Evolutionary conservation across 2,888 invertebrate species (phyloP).

Genomic region (Agrypnus murinus): DNA sequence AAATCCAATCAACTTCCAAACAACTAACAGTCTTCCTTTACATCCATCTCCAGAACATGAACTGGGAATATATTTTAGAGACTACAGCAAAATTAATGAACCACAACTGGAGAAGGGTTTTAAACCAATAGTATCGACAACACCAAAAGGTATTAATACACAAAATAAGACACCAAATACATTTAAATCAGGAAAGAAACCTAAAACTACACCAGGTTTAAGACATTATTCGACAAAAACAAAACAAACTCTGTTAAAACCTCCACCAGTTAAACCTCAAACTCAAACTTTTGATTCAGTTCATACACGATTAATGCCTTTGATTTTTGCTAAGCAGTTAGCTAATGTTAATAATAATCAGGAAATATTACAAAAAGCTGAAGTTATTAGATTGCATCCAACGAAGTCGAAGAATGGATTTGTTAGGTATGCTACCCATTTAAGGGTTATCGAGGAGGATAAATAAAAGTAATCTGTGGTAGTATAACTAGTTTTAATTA

Average conservation of each 20-base stretch:
- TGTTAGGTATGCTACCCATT: constrained; percentile 59
- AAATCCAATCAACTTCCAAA: not conserved
- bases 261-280: not conserved
- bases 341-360: constrained; percentile 21
- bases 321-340: constrained; percentile 16
- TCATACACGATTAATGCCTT: constrained; percentile 8
- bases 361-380: constrained; percentile 48
- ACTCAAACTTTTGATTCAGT: too few relatives aligned
- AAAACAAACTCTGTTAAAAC: constrained; percentile 41
- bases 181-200: constrained; percentile 63
- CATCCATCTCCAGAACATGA: not conserved
- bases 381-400: constrained; percentile 57
- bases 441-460: constrained; percentile 36
- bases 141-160: not conserved
- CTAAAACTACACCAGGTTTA: constrained; percentile 72
- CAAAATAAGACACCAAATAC: not conserved
- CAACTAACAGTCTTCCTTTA: too few relatives aligned
- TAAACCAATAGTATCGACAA: constrained; percentile 60
- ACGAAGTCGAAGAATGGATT: constrained; percentile 54
- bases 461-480: not conserved
- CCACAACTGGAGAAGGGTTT: constrained; percentile 62
- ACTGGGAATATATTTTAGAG: constrained; percentile 16
- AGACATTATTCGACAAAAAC: constrained; percentile 69
- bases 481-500: not conserved
- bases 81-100: constrained; percentile 38